Conservation (phyloP, 2,888 invertebrate genomes). For the Noctua comes region DNA sequence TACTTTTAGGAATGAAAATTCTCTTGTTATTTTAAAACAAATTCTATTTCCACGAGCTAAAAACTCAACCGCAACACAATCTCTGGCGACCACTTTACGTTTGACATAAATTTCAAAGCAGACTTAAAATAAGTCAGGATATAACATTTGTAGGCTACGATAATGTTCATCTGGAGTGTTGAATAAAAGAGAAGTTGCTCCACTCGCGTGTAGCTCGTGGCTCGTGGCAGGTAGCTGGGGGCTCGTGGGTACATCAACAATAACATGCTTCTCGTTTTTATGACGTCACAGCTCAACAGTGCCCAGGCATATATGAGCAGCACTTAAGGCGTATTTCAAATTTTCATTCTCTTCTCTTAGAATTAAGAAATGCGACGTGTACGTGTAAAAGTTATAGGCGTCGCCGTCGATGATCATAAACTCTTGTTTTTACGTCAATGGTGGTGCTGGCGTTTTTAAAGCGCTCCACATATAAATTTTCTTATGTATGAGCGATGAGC, state of each 20-base stretch:
- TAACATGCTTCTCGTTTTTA: constrained; percentile 55
- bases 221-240: not conserved
- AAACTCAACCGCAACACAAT: constrained; percentile 47
- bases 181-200: constrained; percentile 61
- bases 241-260: constrained; percentile 56
- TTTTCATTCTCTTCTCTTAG: constrained; percentile 37
- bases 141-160: constrained; percentile 62
- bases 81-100: constrained; percentile 50
- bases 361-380: constrained; percentile 28
- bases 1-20: constrained; percentile 1
- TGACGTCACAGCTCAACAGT: constrained; percentile 47
- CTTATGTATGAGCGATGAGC: too few species aligned
- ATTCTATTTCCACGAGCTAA: constrained; percentile 34
- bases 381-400: constrained; percentile 11
- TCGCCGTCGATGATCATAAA: constrained; percentile 26
- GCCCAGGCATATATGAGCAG: constrained; percentile 44
- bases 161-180: constrained; percentile 58
- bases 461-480: not conserved
- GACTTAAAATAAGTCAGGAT: constrained; percentile 58
- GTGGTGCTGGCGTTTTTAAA: constrained; percentile 2
- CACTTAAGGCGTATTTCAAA: constrained; percentile 40
- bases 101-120: constrained; percentile 53
- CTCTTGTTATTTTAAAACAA: constrained; percentile 12
- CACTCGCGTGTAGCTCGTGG: not conserved
- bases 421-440: not conserved